Evolutionary conservation across 2,888 invertebrate genomes (phyloP).

Genomic region (Synergus itoensis): DNA sequence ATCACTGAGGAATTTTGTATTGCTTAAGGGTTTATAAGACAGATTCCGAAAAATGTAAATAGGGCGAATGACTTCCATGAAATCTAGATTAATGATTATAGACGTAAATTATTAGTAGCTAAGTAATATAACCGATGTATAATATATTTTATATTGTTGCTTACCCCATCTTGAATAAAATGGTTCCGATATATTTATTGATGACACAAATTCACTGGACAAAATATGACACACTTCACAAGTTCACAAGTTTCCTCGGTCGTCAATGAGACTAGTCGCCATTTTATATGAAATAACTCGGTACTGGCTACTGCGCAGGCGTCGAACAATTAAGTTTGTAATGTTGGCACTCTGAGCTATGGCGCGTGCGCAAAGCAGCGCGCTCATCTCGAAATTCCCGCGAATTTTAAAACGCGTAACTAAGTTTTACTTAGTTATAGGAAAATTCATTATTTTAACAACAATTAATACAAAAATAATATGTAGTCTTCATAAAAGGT

Average conservation of each 20-base stretch:
- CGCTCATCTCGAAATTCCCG: no score
- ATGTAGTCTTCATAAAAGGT: no score
- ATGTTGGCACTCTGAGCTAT: no score
- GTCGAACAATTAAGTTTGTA: no score
- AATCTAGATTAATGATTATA: not conserved
- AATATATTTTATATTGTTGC: not conserved
- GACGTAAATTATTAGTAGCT: not conserved
- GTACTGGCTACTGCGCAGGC: no score
- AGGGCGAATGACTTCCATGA: not conserved
- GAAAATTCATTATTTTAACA: no score
- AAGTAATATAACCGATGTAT: not conserved
- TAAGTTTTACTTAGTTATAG: no score
- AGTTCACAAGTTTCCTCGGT: not conserved
- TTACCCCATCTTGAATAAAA: constrained; percentile 30
- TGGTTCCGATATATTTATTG: constrained; percentile 21
- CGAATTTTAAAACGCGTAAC: no score
- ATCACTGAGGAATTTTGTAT: not conserved
- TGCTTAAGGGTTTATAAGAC: not conserved
- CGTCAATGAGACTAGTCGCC: not conserved
- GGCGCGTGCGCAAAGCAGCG: no score
- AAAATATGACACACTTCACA: constrained; percentile 26
- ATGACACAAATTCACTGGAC: constrained; percentile 12
- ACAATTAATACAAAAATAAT: no score
- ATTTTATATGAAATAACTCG: no score
- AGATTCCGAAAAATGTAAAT: not conserved